A percentile compares a stretch with the other conserved stretches of the same genome.
Evolutionary conservation across 2,888 invertebrate species (phyloP).

Genomic region (Petrophora chlorosata): DNA sequence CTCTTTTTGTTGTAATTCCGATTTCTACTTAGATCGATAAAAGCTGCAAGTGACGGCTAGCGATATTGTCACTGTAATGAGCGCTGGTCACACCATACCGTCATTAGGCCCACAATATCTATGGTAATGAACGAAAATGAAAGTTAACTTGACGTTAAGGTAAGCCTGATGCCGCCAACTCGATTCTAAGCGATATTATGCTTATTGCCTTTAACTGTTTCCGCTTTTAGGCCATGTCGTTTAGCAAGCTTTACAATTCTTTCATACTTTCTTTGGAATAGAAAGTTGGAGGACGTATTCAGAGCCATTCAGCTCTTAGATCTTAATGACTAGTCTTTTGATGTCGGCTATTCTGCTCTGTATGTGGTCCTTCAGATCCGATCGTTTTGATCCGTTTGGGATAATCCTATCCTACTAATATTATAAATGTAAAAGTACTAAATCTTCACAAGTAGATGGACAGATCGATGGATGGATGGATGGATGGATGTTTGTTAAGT

Average conservation of each 20-base stretch:
- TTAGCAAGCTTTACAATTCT: conserved; percentile 15
- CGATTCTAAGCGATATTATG: conserved; percentile 31
- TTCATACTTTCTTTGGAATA: conserved; percentile 12
- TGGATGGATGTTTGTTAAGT: too few relatives aligned
- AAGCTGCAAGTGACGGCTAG: conserved; percentile 26
- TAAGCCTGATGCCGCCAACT: conserved; percentile 28
- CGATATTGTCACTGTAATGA: conserved; percentile 50
- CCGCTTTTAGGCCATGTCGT: conserved; percentile 17
- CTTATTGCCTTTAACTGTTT: conserved; percentile 30
- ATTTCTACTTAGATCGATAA: conserved; percentile 34
- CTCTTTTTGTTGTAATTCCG: too few relatives aligned
- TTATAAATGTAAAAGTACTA: too few relatives aligned
- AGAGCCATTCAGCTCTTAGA: not conserved
- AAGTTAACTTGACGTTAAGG: conserved; percentile 40
- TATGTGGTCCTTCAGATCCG: too few relatives aligned
- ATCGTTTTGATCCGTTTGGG: too few relatives aligned
- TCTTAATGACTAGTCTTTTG: not conserved
- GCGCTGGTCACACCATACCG: conserved; percentile 56
- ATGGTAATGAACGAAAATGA: conserved; percentile 55
- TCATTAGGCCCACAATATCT: conserved; percentile 46
- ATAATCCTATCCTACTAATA: too few relatives aligned
- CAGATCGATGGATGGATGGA: too few relatives aligned
- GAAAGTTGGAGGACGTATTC: conserved; percentile 1
- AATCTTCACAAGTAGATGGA: too few relatives aligned
- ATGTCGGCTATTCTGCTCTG: too few relatives aligned